Evolutionary conservation across 1,140 invertebrate genomes (phyloP).

Genomic region (Heliconius nattereri): DNA sequence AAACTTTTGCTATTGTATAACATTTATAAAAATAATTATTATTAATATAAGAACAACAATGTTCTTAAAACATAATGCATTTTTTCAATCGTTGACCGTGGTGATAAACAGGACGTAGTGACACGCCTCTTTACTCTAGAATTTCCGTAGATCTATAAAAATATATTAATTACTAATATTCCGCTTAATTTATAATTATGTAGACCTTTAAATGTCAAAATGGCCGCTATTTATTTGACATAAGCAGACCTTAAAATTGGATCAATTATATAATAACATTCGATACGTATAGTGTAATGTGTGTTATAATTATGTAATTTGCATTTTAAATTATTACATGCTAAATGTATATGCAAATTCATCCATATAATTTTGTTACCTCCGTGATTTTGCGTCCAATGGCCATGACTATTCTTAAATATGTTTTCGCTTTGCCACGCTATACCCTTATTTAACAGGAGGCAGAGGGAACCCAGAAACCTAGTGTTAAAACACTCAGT

Average conservation of each 20-base stretch:
- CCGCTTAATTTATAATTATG: not conserved
- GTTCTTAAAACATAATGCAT: no score
- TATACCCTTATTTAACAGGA: not conserved
- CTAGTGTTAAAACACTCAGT: not conserved
- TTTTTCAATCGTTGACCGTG: not conserved
- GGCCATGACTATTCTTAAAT: no score
- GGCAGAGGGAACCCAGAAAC: not conserved
- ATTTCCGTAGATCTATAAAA: constrained; percentile 7
- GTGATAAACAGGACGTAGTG: not conserved
- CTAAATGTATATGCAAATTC: not conserved
- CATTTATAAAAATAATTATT: not conserved
- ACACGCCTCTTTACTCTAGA: not conserved
- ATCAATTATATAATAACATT: constrained; percentile 7
- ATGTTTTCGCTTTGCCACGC: not conserved
- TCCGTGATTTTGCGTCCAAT: no score
- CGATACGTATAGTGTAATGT: not conserved
- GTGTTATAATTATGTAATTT: constrained; percentile 4
- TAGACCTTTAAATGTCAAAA: constrained; percentile 5
- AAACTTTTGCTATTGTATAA: not conserved
- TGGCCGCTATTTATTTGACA: constrained; percentile 5
- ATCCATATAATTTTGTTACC: not conserved
- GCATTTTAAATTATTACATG: not conserved
- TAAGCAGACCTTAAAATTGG: not conserved
- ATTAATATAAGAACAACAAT: no score
- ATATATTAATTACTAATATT: not conserved